A percentile compares a stretch with the other conserved stretches of the same genome.
These are phyloP conservation scores for Drosophila nr. medialis DNA, from an alignment of 2,888 invertebrate genomes.

Conservation along the genomic window DNA sequence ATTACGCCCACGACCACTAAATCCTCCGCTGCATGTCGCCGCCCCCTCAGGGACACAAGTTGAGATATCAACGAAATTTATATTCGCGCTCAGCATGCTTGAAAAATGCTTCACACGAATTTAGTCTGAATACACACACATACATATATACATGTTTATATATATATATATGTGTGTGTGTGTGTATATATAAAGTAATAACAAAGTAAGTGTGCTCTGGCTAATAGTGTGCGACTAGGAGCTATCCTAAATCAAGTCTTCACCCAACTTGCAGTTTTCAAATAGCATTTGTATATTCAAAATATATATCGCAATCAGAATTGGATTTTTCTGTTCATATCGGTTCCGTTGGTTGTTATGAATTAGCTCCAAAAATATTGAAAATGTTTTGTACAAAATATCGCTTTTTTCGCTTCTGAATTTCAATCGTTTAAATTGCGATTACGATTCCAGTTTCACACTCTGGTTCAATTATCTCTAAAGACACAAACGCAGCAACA, in stretches of 20 bases:
- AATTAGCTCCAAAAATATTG: too few species aligned
- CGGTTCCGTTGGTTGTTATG: too few species aligned
- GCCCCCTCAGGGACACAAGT: constrained; percentile 15
- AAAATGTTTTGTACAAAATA: too few species aligned
- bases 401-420: not conserved
- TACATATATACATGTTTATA: not conserved
- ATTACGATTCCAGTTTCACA: not conserved
- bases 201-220: not conserved
- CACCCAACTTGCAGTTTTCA: not conserved
- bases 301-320: not conserved
- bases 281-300: not conserved
- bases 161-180: not conserved
- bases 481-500: too few species aligned
- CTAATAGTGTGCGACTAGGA: not conserved
- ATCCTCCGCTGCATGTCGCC: not conserved
- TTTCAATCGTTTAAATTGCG: not conserved
- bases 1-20: constrained; percentile 2
- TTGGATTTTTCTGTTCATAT: not conserved
- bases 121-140: constrained; percentile 18
- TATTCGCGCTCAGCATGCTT: constrained; percentile 59
- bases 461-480: not conserved
- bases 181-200: not conserved
- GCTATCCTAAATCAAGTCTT: not conserved
- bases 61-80: constrained; percentile 52
- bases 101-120: constrained; percentile 35